These are phyloP conservation scores for Formicarius rufipectus DNA, from an alignment of 2,113 vertebrate genomes.

Conservation along the genomic window DNA sequence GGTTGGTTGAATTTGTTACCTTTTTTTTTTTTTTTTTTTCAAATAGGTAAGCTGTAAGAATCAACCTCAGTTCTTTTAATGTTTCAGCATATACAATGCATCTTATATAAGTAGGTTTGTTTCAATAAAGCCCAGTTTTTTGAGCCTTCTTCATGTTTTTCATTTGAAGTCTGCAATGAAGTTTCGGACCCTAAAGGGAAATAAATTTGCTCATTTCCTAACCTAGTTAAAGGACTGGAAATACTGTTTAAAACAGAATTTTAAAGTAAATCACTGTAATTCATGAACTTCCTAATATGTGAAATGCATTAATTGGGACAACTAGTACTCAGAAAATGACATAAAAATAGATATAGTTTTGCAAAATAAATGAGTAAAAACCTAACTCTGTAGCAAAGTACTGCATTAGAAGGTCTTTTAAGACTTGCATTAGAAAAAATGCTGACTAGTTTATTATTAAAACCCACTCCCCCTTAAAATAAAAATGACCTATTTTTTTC, in stretches of 20 bases:
- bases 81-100: background rate
- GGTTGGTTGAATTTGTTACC: rapidly evolving
- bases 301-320: background rate
- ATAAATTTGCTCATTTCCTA: background rate
- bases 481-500: background rate
- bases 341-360: background rate
- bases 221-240: slow-evolving; percentile 5
- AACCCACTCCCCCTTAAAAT: background rate
- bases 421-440: background rate
- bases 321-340: background rate
- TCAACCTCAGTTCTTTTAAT: background rate
- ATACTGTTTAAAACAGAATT: background rate
- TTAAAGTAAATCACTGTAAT: slow-evolving; percentile 6
- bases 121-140: background rate
- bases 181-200: background rate
- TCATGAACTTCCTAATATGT: background rate
- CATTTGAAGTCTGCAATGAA: background rate
- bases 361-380: background rate
- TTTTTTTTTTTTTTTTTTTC: background rate
- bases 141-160: background rate
- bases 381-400: background rate
- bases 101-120: background rate
- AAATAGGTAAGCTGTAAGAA: background rate
- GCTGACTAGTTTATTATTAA: background rate
- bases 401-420: background rate